phyloP scores from a whole-genome alignment of 2,797 vertebrate species.

The Propithecus deckenii region DNA sequence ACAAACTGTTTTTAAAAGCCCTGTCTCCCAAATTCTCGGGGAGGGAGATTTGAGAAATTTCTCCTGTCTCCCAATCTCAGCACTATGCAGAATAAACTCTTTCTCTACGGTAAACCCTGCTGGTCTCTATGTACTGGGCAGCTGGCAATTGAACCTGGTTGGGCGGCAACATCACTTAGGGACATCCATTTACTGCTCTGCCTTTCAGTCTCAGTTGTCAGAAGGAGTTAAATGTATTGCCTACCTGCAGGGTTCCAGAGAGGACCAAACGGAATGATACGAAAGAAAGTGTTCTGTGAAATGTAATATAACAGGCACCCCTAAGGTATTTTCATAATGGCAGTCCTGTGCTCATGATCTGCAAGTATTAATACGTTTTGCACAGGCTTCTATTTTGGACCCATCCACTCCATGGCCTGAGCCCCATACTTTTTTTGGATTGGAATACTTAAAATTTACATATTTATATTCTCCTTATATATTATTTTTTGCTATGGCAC shows the following conservation, averaged over 20 bases:
- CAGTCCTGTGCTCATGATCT: neutral
- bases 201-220: neutral
- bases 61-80: too few species aligned
- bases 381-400: neutral
- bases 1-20: too few species aligned
- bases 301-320: neutral
- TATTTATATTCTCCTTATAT: neutral
- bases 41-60: too few species aligned
- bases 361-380: neutral
- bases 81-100: too few species aligned
- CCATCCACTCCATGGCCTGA: neutral
- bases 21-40: too few species aligned
- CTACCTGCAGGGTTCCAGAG: neutral
- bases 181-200: neutral
- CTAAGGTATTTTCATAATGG: neutral
- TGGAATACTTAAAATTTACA: neutral
- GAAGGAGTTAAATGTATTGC: neutral
- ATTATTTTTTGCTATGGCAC: neutral
- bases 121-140: too few species aligned
- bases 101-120: too few species aligned
- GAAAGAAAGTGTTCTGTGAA: neutral
- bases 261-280: neutral
- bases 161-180: neutral
- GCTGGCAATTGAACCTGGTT: too few species aligned
- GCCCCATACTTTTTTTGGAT: neutral